Evolutionary conservation across 2,888 invertebrate genomes (phyloP), one percentile per base, ranked within the genome.

Genomic region (Smittia sp.): DNA sequence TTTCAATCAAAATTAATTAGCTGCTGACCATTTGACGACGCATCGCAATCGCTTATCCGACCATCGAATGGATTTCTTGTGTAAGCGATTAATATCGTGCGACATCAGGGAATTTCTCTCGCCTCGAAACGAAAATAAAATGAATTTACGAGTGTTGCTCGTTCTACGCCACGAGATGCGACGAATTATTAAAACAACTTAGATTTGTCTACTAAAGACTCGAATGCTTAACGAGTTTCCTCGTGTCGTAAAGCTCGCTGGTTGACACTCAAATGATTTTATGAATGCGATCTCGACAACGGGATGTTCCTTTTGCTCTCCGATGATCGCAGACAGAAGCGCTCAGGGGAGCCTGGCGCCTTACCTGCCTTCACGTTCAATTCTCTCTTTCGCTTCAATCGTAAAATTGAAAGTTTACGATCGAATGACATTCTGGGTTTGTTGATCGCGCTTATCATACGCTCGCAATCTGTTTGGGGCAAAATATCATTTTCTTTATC

Each of bases 1-100:
- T 20, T 62, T 58, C 58, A 72, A 72, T 72, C 72, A 72, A 15
- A 72, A 72, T 72, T 72, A 72, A 72, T 72, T 72, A 24, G 24
- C 22, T 20, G 32, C 38, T 62, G 20, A 15, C 11, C 20, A 15
- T 6, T 1, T 27, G 54, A 54, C 18, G 70, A 25, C 27, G 52
- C 39, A 39, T n/a, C n/a, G 27, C 39, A 67, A 38, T 38, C n/a
- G 39, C 20, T 38, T 20, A 39, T 18, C 41, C 9, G 2, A 22
- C 1, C n/a, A 46, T 4, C 27, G n/a, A 39, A 67, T 67, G 67
- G 27, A 67, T 67, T 67, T 67, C 41, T 39, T 15, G 18, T 67
- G 67, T 67, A 4, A 13, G 67, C 27, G 11, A 38, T 38, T 20
- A 58, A 58, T 58, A 18, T 58, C 18, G 20, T 18, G 46, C n/a